Percentiles rank a stretch among this genome's conserved stretches.
Evolutionary conservation across 2,113 vertebrate genomes (phyloP).

Genomic region (Sitta europaea): DNA sequence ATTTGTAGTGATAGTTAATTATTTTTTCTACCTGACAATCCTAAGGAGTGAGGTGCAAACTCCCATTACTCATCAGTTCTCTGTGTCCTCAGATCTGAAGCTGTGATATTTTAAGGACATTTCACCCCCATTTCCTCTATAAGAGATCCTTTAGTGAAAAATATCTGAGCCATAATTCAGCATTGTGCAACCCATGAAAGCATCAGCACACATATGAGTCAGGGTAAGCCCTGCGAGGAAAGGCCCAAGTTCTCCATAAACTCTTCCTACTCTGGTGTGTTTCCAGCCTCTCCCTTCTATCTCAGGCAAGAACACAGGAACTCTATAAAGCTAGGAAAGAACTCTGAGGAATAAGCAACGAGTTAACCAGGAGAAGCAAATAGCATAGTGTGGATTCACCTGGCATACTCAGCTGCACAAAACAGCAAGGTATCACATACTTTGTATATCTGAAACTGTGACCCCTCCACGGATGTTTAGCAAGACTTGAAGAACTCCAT

Average conservation of each 20-base stretch:
- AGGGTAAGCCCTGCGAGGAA: neutral
- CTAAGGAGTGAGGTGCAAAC: neutral
- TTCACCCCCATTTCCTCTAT: neutral
- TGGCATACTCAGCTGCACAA: neutral
- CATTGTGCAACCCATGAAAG: neutral
- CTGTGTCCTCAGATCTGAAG: neutral
- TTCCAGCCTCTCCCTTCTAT: neutral
- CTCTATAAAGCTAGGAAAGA: neutral
- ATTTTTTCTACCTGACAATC: neutral
- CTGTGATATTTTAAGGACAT: neutral
- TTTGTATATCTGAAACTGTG: neutral
- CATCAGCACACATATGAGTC: neutral
- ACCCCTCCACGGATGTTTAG: accelerated
- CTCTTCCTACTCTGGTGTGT: neutral
- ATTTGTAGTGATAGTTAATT: neutral
- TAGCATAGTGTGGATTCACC: neutral
- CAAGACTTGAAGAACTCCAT: neutral
- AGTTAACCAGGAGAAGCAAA: neutral
- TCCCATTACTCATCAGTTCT: neutral
- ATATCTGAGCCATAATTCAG: neutral
- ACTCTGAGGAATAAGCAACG: neutral
- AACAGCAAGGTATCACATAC: neutral
- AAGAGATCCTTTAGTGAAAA: neutral
- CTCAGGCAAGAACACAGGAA: neutral
- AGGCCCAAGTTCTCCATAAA: neutral